Percentiles rank a stretch among this genome's conserved stretches.
phyloP scores from a whole-genome alignment of 2,888 invertebrate species.

The Caradrina kadenii region DNA sequence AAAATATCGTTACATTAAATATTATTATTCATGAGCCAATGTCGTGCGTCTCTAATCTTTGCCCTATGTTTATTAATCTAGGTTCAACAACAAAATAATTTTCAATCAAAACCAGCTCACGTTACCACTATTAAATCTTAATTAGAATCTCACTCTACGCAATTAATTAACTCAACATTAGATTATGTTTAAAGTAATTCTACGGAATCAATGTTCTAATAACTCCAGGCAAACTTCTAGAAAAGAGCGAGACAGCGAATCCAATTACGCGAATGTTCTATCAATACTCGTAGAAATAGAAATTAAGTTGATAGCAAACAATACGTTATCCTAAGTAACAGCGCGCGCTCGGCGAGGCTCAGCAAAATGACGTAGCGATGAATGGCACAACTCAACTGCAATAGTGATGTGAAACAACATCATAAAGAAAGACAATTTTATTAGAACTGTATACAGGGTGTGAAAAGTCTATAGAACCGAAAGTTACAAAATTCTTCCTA shows the following conservation, averaged over 20 bases:
- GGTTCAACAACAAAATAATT: slow-evolving; percentile 2
- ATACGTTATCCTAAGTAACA: slow-evolving; percentile 65
- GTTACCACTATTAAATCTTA: slow-evolving; percentile 21
- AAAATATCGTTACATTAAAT: neutral
- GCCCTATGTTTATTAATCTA: slow-evolving; percentile 5
- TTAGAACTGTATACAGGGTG: neutral
- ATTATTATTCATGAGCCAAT: neutral
- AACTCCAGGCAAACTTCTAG: slow-evolving; percentile 30
- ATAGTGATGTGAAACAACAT: slow-evolving; percentile 55
- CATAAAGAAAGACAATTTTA: neutral
- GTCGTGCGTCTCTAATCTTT: neutral
- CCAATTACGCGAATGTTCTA: slow-evolving; percentile 60
- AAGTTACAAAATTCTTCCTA: no score
- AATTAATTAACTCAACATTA: slow-evolving; percentile 38
- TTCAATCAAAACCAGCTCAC: slow-evolving; percentile 6
- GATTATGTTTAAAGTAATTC: slow-evolving; percentile 29
- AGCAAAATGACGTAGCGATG: slow-evolving; percentile 63
- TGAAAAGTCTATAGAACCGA: no score
- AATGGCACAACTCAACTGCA: slow-evolving; percentile 54
- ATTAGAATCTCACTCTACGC: slow-evolving; percentile 21
- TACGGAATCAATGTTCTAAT: slow-evolving; percentile 17
- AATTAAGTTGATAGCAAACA: slow-evolving; percentile 71
- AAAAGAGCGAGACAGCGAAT: slow-evolving; percentile 38
- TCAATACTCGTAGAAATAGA: slow-evolving; percentile 65
- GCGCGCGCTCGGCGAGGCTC: slow-evolving; percentile 49